Evolutionary conservation across 2,797 vertebrate species (phyloP).

Genomic region (Phataginus tricuspis): DNA sequence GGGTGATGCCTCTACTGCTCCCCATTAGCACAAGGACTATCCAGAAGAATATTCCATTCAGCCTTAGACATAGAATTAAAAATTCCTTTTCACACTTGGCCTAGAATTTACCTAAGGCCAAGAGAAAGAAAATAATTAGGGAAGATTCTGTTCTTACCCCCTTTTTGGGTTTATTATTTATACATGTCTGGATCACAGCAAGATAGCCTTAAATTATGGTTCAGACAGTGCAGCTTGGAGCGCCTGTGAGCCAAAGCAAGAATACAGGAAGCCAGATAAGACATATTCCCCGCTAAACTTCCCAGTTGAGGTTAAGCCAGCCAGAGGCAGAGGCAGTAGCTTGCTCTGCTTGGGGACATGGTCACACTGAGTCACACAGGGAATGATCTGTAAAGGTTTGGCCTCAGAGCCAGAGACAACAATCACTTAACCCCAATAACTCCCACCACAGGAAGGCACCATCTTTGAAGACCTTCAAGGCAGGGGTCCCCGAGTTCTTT

Average conservation of each 20-base stretch:
- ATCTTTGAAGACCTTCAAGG: neutral
- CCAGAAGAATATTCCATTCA: slow-evolving; percentile 52
- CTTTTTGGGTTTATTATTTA: slow-evolving; percentile 32
- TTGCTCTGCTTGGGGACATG: neutral
- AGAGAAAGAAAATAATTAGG: neutral
- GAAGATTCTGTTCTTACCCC: neutral
- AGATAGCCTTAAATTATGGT: neutral
- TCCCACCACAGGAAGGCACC: neutral
- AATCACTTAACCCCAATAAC: neutral
- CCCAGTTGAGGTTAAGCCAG: neutral
- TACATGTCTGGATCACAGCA: neutral
- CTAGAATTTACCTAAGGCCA: slow-evolving; percentile 8
- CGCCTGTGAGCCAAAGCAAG: neutral
- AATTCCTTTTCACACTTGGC: slow-evolving; percentile 39
- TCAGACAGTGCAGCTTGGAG: neutral
- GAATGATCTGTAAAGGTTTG: neutral
- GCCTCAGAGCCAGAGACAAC: neutral
- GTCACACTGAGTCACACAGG: neutral
- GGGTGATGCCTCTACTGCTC: neutral
- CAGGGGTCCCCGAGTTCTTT: neutral
- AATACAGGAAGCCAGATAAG: neutral
- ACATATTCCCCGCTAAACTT: neutral
- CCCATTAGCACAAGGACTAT: slow-evolving; percentile 53
- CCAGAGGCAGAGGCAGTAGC: neutral
- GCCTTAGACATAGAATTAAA: neutral